Conservation (phyloP, 2,113 vertebrate species). For the Piprites chloris region DNA sequence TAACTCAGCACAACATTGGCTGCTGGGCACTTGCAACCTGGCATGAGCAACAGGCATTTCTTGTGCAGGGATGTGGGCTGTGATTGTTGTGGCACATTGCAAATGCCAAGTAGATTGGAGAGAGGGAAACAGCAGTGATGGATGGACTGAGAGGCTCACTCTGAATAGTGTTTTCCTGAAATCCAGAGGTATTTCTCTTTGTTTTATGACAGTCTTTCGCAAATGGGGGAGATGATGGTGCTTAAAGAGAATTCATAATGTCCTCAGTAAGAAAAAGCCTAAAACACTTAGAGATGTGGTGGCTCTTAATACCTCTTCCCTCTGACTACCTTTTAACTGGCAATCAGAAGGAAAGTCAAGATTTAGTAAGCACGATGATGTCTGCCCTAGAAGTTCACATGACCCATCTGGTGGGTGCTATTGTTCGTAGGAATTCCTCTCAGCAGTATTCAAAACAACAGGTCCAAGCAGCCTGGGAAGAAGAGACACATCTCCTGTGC, state of each 20-base stretch:
- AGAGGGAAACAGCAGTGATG: not conserved
- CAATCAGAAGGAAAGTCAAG: not conserved
- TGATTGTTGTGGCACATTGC: not conserved
- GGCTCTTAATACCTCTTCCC: not conserved
- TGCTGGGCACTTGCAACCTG: not conserved
- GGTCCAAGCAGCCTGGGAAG: not conserved
- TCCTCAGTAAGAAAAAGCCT: not conserved
- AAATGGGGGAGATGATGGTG: not conserved
- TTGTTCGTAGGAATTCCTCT: not conserved
- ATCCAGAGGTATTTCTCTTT: not conserved
- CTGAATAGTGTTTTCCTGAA: not conserved
- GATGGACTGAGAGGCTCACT: not conserved
- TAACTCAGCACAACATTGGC: not conserved
- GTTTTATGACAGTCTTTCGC: not conserved
- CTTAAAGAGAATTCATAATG: not conserved
- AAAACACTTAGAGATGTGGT: not conserved
- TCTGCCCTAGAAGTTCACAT: not conserved
- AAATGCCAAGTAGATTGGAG: not conserved
- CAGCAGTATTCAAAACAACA: not conserved
- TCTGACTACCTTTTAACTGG: not conserved
- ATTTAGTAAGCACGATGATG: not conserved
- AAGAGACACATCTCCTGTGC: not conserved
- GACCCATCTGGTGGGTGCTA: not conserved
- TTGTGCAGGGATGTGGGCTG: not conserved
- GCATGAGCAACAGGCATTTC: not conserved